Percentiles rank a stretch among this genome's conserved stretches.
Conservation (phyloP, 2,888 invertebrate genomes). For the Cremastobaeus sp. region DNA sequence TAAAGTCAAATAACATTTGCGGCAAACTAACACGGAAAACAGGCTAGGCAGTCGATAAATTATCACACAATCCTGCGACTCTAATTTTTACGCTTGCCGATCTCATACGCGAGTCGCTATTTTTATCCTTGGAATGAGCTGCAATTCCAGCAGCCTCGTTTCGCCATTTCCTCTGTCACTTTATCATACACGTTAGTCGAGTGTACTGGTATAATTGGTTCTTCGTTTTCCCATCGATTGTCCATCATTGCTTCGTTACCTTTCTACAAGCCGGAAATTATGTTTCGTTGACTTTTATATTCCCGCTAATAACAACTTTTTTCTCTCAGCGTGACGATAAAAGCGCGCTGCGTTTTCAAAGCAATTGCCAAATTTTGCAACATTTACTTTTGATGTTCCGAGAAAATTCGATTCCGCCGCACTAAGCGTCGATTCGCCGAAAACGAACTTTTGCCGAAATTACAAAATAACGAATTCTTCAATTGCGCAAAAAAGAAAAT, state of each 20-base stretch:
- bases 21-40: slow-evolving; percentile 44
- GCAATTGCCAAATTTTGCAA: too few species aligned
- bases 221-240: slow-evolving; percentile 37
- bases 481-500: neutral
- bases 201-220: slow-evolving; percentile 21
- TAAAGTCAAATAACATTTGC: slow-evolving; percentile 36
- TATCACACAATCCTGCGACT: slow-evolving; percentile 42
- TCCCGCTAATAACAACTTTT: neutral
- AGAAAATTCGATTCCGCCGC: too few species aligned
- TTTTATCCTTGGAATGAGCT: slow-evolving; percentile 32
- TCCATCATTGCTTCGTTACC: slow-evolving; percentile 46
- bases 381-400: too few species aligned
- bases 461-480: neutral
- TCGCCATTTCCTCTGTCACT: slow-evolving; percentile 31
- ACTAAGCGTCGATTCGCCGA: too few species aligned
- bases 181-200: slow-evolving; percentile 18
- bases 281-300: slow-evolving; percentile 44
- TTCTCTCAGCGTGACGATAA: neutral
- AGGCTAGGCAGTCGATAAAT: slow-evolving; percentile 45
- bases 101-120: slow-evolving; percentile 39
- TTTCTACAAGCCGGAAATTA: slow-evolving; percentile 43
- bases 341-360: too few species aligned
- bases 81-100: slow-evolving; percentile 52
- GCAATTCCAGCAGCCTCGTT: slow-evolving; percentile 34
- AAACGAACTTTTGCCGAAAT: too few species aligned